Evolutionary conservation across 2,797 vertebrate species (phyloP), one percentile per base, ranked within the genome.

Genomic region (Crax fasciolata): DNA sequence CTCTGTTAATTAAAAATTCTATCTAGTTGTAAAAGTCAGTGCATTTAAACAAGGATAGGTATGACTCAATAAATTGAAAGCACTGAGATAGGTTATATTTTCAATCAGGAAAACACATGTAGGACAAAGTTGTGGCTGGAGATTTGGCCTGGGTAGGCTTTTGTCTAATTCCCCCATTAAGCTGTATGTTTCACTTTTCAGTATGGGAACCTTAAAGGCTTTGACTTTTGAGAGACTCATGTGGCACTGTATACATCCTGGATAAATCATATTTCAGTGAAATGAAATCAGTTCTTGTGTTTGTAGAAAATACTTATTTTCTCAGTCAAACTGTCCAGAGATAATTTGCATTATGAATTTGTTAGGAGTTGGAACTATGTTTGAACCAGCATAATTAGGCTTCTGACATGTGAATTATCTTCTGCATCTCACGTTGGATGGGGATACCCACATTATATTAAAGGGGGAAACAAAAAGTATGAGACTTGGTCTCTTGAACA

Each of bases 241-340:
- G 32, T 43, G 51, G 21, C 75, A 59, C 19, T 48, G 21, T 59
- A 10, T 35, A 9, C 57, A 20, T 44, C 43, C 46, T 78, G 55
- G 11, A 44, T 85, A 83, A 57, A 43, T 27, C 30, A 11, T 52
- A 35, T 87, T 84, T 30, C 70, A 81, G 43, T 58, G 73, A 58
- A 82, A 84, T 66, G 13, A 81, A 58, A 58, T 75, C 30, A 52
- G 28, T 75, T 88, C 65, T 62, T 79, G 58, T 84, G 23, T 70
- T 61, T 39, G 32, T 65, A 43, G 43, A 59, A 88, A 96, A 57
- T 91, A 75, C 2, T 90, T 87, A 35, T 57, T 76, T 93, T 87
- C 30, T 68, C 54, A 46, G 55, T 71, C 39, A 81, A 87, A 84
- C 39, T 73, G 72, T 59, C 72, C 66, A 82, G 55, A 85, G 83